Conservation (phyloP, 2,797 vertebrate genomes). For the Poecilia gillii region DNA sequence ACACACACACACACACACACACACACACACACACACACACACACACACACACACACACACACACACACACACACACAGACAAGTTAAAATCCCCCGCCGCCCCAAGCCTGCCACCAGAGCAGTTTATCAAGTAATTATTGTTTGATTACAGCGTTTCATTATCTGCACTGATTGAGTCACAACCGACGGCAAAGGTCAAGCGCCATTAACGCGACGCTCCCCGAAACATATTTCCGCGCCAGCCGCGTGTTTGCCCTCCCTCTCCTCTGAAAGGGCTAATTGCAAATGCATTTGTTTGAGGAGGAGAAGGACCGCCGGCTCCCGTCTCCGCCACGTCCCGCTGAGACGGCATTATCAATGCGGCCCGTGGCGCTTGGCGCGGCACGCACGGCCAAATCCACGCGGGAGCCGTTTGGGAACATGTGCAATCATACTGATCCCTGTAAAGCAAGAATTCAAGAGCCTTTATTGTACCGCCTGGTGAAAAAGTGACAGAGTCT, state of each 20-base stretch:
- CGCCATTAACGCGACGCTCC: conserved; percentile 77
- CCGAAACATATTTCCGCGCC: conserved; percentile 78
- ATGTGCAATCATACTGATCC: conserved; percentile 57
- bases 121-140: conserved; percentile 89
- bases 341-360: conserved; percentile 75
- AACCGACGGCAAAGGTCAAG: conserved; percentile 84
- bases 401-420: conserved; percentile 59
- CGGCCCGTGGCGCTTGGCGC: conserved; percentile 25
- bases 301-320: conserved; percentile 69
- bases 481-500: conserved; percentile 40
- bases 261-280: conserved; percentile 84
- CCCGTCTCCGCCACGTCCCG: conserved; percentile 57
- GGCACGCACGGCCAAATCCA: conserved; percentile 22
- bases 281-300: conserved; percentile 87
- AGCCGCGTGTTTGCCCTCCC: conserved; percentile 79
- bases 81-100: conserved; percentile 62
- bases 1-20: conserved; percentile 36
- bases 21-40: conserved; percentile 31
- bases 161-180: conserved; percentile 87
- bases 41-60: conserved; percentile 37
- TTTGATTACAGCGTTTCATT: conserved; percentile 89
- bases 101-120: conserved; percentile 73
- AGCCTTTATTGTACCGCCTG: conserved; percentile 17
- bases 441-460: conserved; percentile 53
- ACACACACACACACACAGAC: conserved; percentile 34